Evolutionary conservation across 2,797 vertebrate genomes (phyloP).

Genomic region (Pseudomugil tenellus): DNA sequence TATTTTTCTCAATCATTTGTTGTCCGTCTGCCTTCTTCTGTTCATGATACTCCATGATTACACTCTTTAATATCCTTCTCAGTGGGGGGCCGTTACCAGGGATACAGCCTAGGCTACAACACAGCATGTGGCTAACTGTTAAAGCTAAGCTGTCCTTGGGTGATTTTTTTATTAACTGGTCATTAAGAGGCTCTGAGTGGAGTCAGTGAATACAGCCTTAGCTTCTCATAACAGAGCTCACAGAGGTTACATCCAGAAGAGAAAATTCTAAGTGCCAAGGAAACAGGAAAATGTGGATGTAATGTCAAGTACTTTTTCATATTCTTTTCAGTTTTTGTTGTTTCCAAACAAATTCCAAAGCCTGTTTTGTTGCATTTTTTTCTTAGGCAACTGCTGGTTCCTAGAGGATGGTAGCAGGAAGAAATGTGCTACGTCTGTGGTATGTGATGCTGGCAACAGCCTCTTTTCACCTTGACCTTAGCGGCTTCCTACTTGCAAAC

Average conservation of each 20-base stretch:
- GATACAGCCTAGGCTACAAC: constrained; percentile 71
- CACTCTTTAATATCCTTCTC: constrained; percentile 86
- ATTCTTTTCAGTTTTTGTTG: not conserved
- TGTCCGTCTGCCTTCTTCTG: constrained; percentile 31
- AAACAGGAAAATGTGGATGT: constrained; percentile 11
- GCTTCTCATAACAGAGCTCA: constrained; percentile 46
- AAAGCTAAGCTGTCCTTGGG: constrained; percentile 80
- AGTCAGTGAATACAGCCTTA: constrained; percentile 80
- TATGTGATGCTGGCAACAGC: constrained; percentile 21
- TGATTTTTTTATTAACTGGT: constrained; percentile 89
- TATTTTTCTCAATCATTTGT: constrained; percentile 23
- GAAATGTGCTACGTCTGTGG: constrained; percentile 33
- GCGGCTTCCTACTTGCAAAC: constrained; percentile 31
- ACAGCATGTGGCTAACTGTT: constrained; percentile 80
- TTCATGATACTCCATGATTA: constrained; percentile 77
- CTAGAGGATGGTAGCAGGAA: constrained; percentile 24
- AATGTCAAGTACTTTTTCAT: constrained; percentile 1
- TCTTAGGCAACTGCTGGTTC: constrained; percentile 22
- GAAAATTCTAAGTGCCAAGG: not conserved
- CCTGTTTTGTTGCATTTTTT: not conserved
- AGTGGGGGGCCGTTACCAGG: constrained; percentile 69
- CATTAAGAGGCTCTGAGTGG: constrained; percentile 85
- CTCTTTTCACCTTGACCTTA: constrained; percentile 41
- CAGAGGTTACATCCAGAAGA: constrained; percentile 37
- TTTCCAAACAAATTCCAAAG: constrained; percentile 18